These are phyloP conservation scores for Pteria penguin DNA, from an alignment of 2,888 invertebrate species.

Conservation along the genomic window DNA sequence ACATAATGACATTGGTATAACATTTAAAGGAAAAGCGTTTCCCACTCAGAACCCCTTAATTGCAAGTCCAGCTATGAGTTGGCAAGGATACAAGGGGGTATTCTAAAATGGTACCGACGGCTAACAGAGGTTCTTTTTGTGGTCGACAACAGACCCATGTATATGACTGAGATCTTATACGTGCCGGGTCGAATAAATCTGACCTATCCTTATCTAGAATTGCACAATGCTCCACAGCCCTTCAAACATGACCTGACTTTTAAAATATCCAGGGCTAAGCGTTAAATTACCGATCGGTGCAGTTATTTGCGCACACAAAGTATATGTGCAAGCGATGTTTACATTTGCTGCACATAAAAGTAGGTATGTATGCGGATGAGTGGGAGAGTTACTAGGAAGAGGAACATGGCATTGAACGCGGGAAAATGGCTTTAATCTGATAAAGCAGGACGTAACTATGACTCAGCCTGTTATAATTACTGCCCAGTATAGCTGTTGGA, in stretches of 20 bases:
- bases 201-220: conserved; percentile 34
- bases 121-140: conserved; percentile 1
- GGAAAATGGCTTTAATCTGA: not conserved
- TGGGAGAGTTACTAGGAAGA: conserved; percentile 6
- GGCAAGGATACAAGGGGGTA: not conserved
- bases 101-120: not conserved
- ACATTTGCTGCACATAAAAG: conserved; percentile 5
- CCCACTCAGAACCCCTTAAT: not conserved
- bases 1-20: not conserved
- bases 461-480: not conserved
- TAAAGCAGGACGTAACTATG: not conserved
- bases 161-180: not conserved
- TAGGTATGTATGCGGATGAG: not conserved
- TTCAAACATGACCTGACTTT: conserved; percentile 35
- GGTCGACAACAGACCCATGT: conserved; percentile 11
- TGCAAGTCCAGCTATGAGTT: not conserved
- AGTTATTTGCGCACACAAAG: not conserved
- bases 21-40: not conserved
- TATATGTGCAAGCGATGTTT: conserved; percentile 5
- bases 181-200: conserved; percentile 18
- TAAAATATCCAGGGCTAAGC: conserved; percentile 23
- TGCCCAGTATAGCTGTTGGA: conserved; percentile 1
- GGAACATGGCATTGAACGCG: not conserved
- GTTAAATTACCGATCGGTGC: conserved; percentile 12
- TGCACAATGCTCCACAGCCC: conserved; percentile 23